Percentiles rank a stretch among this genome's conserved stretches.
Conservation (phyloP, 2,113 vertebrate genomes). For the Zapornia atra region DNA sequence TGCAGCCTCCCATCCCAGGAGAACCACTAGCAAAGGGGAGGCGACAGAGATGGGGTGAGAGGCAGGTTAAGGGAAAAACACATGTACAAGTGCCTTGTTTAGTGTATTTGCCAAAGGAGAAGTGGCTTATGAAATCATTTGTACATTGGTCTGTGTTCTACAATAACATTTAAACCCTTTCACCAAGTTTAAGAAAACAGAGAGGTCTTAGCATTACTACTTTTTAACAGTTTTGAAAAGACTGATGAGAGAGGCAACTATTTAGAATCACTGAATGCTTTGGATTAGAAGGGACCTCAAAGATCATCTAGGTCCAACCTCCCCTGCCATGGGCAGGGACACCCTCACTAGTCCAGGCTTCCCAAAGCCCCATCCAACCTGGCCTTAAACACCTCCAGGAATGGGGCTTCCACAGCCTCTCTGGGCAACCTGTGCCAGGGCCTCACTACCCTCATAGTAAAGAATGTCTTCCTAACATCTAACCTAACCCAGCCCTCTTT, state of each 20-base stretch:
- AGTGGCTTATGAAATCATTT: background rate
- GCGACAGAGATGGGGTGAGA: background rate
- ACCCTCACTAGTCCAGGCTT: too few species aligned
- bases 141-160: background rate
- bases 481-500: too few species aligned
- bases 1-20: background rate
- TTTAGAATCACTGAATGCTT: background rate
- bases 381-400: too few species aligned
- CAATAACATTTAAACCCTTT: background rate
- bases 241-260: background rate
- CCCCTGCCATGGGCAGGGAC: too few species aligned
- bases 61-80: background rate
- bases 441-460: too few species aligned
- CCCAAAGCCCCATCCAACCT: too few species aligned
- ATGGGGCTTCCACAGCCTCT: too few species aligned
- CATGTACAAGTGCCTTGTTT: accelerated
- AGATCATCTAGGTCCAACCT: too few species aligned
- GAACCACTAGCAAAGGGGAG: background rate
- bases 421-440: too few species aligned
- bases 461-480: too few species aligned
- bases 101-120: background rate
- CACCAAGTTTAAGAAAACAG: background rate
- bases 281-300: too few species aligned
- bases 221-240: background rate
- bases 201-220: background rate